phyloP scores from a whole-genome alignment of 2,797 vertebrate species.

The Sebastiscus tertius region DNA sequence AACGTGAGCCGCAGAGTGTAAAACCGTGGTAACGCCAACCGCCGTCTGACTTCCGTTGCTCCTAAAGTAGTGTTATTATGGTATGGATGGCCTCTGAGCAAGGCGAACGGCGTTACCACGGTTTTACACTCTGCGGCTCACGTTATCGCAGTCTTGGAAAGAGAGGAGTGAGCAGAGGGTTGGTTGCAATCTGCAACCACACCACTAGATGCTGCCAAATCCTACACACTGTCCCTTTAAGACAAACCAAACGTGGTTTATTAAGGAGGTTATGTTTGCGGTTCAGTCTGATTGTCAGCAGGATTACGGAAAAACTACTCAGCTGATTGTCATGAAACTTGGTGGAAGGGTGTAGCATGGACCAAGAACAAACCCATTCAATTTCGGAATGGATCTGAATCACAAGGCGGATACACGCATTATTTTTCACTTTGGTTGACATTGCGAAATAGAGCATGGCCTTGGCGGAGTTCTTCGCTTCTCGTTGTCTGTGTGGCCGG shows the following conservation, averaged over 20 bases:
- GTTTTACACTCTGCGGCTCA: too few species aligned
- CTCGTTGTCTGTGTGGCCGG: constrained; percentile 11
- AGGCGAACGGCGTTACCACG: too few species aligned
- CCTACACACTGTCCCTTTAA: background rate
- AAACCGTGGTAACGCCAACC: too few species aligned
- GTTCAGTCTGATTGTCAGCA: background rate
- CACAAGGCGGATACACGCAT: background rate
- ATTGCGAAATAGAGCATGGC: background rate
- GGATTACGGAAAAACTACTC: background rate
- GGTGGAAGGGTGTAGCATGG: background rate
- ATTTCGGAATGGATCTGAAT: background rate
- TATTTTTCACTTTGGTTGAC: background rate
- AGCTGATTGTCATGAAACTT: background rate
- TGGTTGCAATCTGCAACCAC: too few species aligned
- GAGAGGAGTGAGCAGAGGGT: too few species aligned
- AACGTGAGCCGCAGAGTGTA: too few species aligned
- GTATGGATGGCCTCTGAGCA: too few species aligned
- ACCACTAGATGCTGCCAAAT: too few species aligned
- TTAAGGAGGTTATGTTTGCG: background rate
- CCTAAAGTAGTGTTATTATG: too few species aligned
- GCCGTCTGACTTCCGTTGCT: too few species aligned
- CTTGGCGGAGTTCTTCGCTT: background rate
- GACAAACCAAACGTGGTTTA: background rate
- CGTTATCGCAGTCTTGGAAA: too few species aligned
- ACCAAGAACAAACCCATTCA: background rate